Conservation (phyloP, 2,113 vertebrate genomes). For the Cynocephalus volans region DNA sequence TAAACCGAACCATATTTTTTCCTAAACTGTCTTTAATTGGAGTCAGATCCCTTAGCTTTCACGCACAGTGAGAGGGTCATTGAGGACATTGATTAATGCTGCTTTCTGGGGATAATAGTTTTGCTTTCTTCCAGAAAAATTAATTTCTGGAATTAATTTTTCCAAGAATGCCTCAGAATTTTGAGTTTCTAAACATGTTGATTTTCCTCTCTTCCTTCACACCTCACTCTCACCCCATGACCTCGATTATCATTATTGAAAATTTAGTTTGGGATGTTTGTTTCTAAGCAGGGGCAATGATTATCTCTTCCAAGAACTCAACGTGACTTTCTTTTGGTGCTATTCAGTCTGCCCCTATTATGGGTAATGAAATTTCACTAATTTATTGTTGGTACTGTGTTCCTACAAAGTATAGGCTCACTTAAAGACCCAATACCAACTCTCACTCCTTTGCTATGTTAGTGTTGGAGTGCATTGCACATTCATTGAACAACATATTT, state of each 20-base stretch:
- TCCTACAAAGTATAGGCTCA: not conserved
- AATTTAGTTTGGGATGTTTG: slow-evolving; percentile 1
- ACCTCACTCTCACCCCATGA: not conserved
- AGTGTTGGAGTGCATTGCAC: not conserved
- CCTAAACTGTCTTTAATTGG: not conserved
- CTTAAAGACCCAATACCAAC: not conserved
- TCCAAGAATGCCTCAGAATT: slow-evolving; percentile 38
- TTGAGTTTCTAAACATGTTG: slow-evolving; percentile 54
- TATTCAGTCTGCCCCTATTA: not conserved
- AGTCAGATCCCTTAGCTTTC: not conserved
- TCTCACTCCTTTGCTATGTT: not conserved
- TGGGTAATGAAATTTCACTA: not conserved
- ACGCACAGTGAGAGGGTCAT: not conserved
- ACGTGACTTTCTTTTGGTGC: not conserved
- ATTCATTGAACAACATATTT: not conserved
- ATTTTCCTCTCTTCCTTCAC: slow-evolving; percentile 27
- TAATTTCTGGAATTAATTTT: slow-evolving; percentile 53
- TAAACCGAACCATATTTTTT: slow-evolving; percentile 14
- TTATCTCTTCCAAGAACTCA: slow-evolving; percentile 15
- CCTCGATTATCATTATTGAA: not conserved
- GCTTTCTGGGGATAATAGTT: not conserved
- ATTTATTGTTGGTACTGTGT: not conserved
- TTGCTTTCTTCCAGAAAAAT: slow-evolving; percentile 44
- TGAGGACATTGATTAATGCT: not conserved
- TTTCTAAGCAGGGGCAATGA: slow-evolving; percentile 35